Conservation (phyloP, 2,113 vertebrate species). For the Ia io region DNA sequence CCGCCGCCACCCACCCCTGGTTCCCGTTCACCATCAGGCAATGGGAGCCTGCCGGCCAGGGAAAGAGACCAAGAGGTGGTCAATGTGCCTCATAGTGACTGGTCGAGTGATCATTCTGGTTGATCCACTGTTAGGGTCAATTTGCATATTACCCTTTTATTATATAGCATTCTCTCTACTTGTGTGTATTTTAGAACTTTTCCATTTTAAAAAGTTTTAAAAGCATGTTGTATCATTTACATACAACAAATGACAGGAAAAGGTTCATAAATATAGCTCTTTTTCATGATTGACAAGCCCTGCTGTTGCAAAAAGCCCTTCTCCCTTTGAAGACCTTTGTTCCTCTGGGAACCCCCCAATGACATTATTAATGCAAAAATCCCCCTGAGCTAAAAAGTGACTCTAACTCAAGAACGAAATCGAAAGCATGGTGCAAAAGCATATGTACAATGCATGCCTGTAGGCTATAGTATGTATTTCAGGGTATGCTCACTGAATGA, state of each 20-base stretch:
- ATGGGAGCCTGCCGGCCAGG: no score
- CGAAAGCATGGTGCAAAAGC: background rate
- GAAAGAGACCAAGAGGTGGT: no score
- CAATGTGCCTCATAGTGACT: no score
- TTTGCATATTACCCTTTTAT: no score
- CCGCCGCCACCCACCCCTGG: rapidly evolving
- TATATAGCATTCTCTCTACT: background rate
- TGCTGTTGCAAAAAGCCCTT: background rate
- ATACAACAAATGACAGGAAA: background rate
- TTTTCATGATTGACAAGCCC: background rate
- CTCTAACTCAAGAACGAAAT: conserved; percentile 1
- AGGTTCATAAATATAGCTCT: background rate
- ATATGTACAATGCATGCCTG: background rate
- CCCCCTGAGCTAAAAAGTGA: background rate
- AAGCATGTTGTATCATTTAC: background rate
- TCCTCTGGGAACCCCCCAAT: background rate
- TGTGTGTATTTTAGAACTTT: conserved; percentile 35
- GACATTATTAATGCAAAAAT: background rate
- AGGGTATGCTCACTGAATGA: background rate
- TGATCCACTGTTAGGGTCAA: no score
- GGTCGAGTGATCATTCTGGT: no score
- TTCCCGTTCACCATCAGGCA: no score
- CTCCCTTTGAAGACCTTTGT: background rate
- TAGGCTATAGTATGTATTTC: background rate
- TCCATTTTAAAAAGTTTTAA: background rate